These are phyloP conservation scores for Pagetopsis macropterus DNA, from an alignment of 2,797 vertebrate genomes.

Conservation along the genomic window DNA sequence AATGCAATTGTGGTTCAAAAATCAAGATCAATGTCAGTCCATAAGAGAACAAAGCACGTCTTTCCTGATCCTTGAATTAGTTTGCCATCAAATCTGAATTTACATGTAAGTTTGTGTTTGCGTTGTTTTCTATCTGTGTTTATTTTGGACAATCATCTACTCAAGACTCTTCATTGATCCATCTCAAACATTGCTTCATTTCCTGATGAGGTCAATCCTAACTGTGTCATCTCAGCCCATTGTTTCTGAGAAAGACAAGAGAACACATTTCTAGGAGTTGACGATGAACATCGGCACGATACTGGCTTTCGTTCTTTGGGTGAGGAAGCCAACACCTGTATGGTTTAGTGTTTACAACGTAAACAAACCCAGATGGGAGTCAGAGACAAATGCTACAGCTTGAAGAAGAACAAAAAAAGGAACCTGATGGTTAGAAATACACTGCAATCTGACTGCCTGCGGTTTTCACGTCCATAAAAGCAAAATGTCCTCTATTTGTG, in stretches of 20 bases:
- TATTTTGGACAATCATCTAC: conserved; percentile 67
- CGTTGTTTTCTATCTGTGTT: conserved; percentile 45
- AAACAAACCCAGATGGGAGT: conserved; percentile 54
- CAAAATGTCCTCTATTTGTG: conserved; percentile 49
- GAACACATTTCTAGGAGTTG: conserved; percentile 21
- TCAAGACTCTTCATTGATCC: conserved; percentile 29
- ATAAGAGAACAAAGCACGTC: conserved; percentile 1
- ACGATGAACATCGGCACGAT: not conserved
- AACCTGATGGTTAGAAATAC: conserved; percentile 24
- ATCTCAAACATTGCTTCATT: conserved; percentile 35
- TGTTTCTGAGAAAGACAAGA: conserved; percentile 28
- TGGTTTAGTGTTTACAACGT: conserved; percentile 69
- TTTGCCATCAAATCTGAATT: conserved; percentile 34
- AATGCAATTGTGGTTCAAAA: conserved; percentile 21
- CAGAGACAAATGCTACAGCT: conserved; percentile 26
- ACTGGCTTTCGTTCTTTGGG: conserved; percentile 29
- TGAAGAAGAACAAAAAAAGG: conserved; percentile 23
- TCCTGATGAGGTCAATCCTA: conserved; percentile 27
- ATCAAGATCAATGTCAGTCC: conserved; percentile 26
- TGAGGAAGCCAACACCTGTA: conserved; percentile 42
- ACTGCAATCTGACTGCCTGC: conserved; percentile 47
- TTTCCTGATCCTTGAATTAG: conserved; percentile 28
- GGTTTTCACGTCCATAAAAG: conserved; percentile 29
- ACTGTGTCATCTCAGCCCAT: conserved; percentile 25
- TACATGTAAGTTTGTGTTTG: conserved; percentile 27